Evolutionary conservation across 1,140 invertebrate genomes (phyloP), one percentile per base, ranked within the genome.

Genomic region (Drosophila funebris): DNA sequence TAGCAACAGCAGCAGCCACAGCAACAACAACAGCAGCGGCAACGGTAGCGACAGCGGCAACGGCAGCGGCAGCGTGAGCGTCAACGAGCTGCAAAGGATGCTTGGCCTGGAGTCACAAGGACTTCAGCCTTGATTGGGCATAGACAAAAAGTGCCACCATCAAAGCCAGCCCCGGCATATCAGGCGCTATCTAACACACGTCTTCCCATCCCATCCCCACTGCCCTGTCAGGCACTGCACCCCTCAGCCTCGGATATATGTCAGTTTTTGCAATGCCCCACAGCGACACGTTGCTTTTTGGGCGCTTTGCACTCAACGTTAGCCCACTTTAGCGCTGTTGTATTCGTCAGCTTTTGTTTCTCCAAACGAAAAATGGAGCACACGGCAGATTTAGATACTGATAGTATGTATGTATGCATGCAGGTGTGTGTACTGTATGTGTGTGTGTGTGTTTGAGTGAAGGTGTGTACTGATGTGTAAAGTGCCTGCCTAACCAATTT

Each of bases 401-500:
- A 85, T 85, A 61, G 57, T 53, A 14, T 33, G 27, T 18, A 9
- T 36, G 33, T 37, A 81, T 85, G 73, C 73, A 67, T 75, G 54
- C 68, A 64, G 54, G 53, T 63, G 70, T 71, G 46, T 73, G 60
- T 41, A 22, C 48, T 43, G 29, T 54, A 56, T 52, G 57, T 64
- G 58, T 50, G 46, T 31, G 27, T 41, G 33, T 46, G 29, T 31
- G 29, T 39, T 16, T 37, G 22, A 9, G 61, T 41, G 53, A 50
- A 14, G 11, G 20, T 13, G 44, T 60, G 41, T 60, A 56, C 39
- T 66, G 62, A 53, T 69, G 80, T 87, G 81, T 70, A 82, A 87
- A 85, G 82, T 88, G 78, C 82, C 77, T 66, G 82, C 82, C 82
- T 76, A 79, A 77, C 78, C 77, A 87, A 85, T 85, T 85, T 85